Evolutionary conservation across 2,888 invertebrate genomes (phyloP), one percentile per base, ranked within the genome.

Genomic region (Drosophila macrothrix): DNA sequence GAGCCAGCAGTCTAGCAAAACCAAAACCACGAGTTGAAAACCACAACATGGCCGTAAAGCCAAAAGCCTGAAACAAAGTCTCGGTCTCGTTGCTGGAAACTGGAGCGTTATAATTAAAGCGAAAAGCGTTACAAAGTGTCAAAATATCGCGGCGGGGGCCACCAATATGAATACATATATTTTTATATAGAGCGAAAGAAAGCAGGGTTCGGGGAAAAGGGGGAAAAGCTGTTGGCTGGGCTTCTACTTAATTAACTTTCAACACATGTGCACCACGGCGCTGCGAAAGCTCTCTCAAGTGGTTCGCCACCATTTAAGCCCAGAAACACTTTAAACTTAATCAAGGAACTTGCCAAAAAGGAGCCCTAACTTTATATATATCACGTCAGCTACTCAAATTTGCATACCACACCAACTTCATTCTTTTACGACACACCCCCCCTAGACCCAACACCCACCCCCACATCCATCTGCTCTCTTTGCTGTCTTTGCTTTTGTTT

Each of bases 231-330:
- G 63, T 66, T 78, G 37, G 22, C 61, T 68, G 62, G 71, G 58
- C 69, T 59, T 79, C 88, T 68, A 58, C 56, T 68, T 85, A 88
- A 85, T 85, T 86, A 85, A 88, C 79, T 85, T 86, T 79, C 67
- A 82, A 68, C 83, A 67, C 76, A 76, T 66, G 71, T 59, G 73
- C 31, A 31, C n/a, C 31, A 35, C 28, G 12, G 10, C 16, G 28
- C 28, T 16, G 19, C 19, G n/a, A 59, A 39, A 25, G 64, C 58
- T 12, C 49, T 52, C 69, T 39, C 10, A 68, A 56, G 28, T 39
- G 31, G 69, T 41, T 54, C 25, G 62, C 35, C 33, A 33, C n/a
- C 31, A 53, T 71, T 72, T 65, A 73, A 66, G 62, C 68, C 67
- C 64, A 67, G 43, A 69, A 62, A 52, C 70, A 73, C 74, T 73